phyloP scores from a whole-genome alignment of 2,797 vertebrate species.

The Rousettus madagascariensis region DNA sequence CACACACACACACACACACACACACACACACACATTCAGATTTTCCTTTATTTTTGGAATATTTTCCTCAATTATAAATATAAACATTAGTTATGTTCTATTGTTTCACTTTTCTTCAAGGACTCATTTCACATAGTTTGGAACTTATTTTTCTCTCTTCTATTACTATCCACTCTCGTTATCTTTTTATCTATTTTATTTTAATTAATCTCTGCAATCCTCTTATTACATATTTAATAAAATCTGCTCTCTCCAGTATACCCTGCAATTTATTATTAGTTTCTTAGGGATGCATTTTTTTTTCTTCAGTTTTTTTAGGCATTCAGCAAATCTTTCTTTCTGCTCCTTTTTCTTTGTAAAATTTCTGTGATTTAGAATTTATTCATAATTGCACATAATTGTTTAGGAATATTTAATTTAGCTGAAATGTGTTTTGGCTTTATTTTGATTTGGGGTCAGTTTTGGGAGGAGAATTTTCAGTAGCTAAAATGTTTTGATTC shows the following conservation, averaged over 20 bases:
- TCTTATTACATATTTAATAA: background rate
- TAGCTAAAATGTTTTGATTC: background rate
- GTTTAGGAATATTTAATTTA: background rate
- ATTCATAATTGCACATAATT: background rate
- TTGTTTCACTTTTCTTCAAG: background rate
- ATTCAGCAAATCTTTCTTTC: background rate
- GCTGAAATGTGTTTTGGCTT: background rate
- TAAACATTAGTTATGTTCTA: background rate
- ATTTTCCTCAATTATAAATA: background rate
- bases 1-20: no score
- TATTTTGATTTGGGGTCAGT: background rate
- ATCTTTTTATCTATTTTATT: background rate
- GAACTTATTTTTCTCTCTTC: background rate
- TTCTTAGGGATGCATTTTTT: background rate
- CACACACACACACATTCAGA: background rate
- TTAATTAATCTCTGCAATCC: background rate
- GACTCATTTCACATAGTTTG: background rate
- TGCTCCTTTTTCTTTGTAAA: background rate
- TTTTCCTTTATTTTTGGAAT: background rate
- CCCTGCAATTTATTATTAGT: background rate
- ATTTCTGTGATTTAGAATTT: background rate
- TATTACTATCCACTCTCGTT: background rate
- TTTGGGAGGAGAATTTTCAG: background rate
- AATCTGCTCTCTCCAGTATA: background rate
- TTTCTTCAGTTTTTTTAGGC: background rate